Evolutionary conservation across 2,797 vertebrate genomes (phyloP).

Genomic region (Gallinago nigripennis): DNA sequence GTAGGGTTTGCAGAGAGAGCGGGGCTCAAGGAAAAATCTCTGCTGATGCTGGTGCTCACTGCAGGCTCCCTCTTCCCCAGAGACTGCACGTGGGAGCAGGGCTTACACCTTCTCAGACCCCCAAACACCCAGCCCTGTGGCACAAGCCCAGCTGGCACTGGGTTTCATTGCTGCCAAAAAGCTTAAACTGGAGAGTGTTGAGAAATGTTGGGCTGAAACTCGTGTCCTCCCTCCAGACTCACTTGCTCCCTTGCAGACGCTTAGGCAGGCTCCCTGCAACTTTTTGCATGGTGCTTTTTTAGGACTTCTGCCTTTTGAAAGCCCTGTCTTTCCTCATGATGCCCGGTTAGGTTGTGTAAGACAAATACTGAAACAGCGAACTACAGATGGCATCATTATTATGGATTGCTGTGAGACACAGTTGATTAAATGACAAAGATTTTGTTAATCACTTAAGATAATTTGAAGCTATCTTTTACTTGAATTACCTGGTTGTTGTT

Average conservation of each 20-base stretch:
- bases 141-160: neutral
- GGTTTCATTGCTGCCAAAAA: neutral
- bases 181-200: neutral
- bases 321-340: neutral
- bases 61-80: neutral
- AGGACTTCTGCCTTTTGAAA: neutral
- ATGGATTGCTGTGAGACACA: neutral
- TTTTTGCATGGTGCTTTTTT: neutral
- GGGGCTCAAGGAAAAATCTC: rapidly evolving
- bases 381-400: neutral
- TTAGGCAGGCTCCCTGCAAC: neutral
- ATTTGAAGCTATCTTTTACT: neutral
- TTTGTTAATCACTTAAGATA: neutral
- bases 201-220: neutral
- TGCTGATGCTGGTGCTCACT: rapidly evolving
- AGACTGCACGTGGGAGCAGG: neutral
- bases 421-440: neutral
- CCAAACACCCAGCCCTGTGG: neutral
- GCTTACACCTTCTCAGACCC: neutral
- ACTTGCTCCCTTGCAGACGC: neutral
- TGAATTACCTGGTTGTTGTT: neutral
- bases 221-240: neutral
- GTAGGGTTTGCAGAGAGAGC: neutral
- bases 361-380: neutral
- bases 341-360: neutral